Evolutionary conservation across 2,113 vertebrate species (phyloP).

Genomic region (Lampris megalopsis): DNA sequence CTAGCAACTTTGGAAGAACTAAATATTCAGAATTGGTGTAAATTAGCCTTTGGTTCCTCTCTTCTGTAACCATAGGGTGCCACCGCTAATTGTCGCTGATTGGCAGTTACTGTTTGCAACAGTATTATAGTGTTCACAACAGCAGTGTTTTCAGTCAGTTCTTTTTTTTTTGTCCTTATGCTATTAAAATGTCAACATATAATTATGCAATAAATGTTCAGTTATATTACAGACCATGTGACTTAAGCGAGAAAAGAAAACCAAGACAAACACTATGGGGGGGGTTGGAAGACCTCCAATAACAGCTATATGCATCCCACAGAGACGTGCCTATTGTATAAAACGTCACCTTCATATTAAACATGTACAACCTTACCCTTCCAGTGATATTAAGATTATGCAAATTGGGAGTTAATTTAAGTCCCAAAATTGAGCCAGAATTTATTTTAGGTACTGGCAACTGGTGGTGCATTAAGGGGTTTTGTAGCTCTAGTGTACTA

Average conservation of each 20-base stretch:
- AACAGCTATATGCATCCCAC: neutral
- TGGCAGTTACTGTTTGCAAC: slow-evolving; percentile 20
- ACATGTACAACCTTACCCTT: neutral
- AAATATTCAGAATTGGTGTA: slow-evolving; percentile 49
- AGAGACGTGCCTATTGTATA: neutral
- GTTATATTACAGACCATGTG: no score
- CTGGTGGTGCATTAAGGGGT: slow-evolving; percentile 32
- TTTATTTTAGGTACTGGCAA: slow-evolving; percentile 13
- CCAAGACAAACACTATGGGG: neutral
- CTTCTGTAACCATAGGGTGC: slow-evolving; percentile 51
- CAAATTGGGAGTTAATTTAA: slow-evolving; percentile 19
- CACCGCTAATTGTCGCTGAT: slow-evolving; percentile 40
- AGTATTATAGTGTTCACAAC: neutral
- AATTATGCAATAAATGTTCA: no score
- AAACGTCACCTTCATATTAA: slow-evolving; percentile 14
- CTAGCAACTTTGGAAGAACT: slow-evolving; percentile 48
- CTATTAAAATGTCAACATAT: no score
- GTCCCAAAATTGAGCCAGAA: slow-evolving; percentile 14
- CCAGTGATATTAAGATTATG: neutral
- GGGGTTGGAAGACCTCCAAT: no score
- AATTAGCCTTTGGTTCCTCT: slow-evolving; percentile 53
- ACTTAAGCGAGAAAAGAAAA: no score
- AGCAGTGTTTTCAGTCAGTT: slow-evolving; percentile 22
- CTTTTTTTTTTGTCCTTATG: neutral
- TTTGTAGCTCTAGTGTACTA: slow-evolving; percentile 6